These are phyloP conservation scores for Ferrisia virgata DNA, from an alignment of 2,888 invertebrate species.

Conservation along the genomic window DNA sequence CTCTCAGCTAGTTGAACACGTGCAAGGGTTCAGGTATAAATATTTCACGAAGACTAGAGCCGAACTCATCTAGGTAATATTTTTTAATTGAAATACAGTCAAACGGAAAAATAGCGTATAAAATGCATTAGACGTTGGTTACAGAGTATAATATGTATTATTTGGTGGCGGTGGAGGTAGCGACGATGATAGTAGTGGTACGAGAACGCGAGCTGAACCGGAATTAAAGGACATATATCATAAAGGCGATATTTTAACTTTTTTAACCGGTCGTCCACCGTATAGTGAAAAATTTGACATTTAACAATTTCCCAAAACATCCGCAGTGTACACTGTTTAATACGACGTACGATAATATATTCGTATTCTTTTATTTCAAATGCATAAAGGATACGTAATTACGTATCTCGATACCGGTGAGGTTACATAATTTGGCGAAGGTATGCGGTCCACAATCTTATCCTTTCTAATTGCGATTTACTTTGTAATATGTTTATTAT, in stretches of 20 bases:
- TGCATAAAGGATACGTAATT: no score
- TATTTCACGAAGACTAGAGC: neutral
- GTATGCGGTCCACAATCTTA: no score
- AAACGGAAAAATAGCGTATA: constrained; percentile 20
- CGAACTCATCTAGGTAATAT: constrained; percentile 18
- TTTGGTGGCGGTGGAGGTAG: neutral
- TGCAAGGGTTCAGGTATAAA: neutral
- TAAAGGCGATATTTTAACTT: neutral
- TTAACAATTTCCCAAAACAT: constrained; percentile 8
- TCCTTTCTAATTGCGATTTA: no score
- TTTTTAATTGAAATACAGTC: constrained; percentile 27
- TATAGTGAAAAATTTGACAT: constrained; percentile 2
- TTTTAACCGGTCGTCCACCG: neutral
- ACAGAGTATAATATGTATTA: neutral
- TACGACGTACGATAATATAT: neutral
- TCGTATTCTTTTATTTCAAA: no score
- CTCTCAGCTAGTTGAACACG: neutral
- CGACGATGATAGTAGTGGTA: neutral
- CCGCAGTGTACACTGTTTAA: no score
- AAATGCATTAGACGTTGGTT: neutral
- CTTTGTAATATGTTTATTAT: no score
- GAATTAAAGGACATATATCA: constrained; percentile 10
- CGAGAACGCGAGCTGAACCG: neutral
- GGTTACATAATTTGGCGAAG: no score
- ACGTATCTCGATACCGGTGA: no score